Evolutionary conservation across 2,113 vertebrate species (phyloP), one percentile per base, ranked within the genome.

Genomic region (Lophius piscatorius): DNA sequence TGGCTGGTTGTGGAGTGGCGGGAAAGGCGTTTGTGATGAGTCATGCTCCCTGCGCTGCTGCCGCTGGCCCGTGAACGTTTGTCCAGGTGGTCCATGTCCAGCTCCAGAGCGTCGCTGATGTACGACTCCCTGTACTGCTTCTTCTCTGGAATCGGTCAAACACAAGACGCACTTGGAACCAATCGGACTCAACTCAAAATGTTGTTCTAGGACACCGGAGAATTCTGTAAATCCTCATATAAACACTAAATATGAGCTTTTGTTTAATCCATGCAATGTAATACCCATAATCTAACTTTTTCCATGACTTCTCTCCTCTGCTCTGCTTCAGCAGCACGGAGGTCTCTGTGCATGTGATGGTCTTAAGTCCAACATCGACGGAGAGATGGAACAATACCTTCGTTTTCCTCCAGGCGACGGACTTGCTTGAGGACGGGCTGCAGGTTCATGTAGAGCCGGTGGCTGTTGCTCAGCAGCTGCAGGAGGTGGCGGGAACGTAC

Each of bases 71-170:
- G 91, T 0, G 94, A 98, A 1, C 95, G 92, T 74, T 98, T 95
- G 74, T 98, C 96, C 85, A 99, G 87, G 46, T 95, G 94, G 16
- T 98, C 97, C 92, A 98, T 94, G 87, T 99, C 96, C 17, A 97
- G 92, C 40, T 98, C 97, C 10, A 98, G 90, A 14, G 94, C 95
- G 56, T 99, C 96, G 0, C 96, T 99, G 91, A 99, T 99, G 87
- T 99, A 99, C 0, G 97, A 99, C 71, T 99, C 97, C 0, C 97
- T 88, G 88, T 98, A 99, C 84, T 98, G 97, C 87, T 98, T 98
- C 90, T 98, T 98, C 78, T 98, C 97, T 99, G 89, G 0, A 22
- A 17, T 9, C 23, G 21, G 12, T 2, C 6, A 40, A 7, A 49
- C 0, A 63, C n/a, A n/a, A n/a, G n/a, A n/a, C n/a, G n/a, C n/a